phyloP scores from a whole-genome alignment of 2,888 invertebrate genomes.

The Patella ulyssiponensis region DNA sequence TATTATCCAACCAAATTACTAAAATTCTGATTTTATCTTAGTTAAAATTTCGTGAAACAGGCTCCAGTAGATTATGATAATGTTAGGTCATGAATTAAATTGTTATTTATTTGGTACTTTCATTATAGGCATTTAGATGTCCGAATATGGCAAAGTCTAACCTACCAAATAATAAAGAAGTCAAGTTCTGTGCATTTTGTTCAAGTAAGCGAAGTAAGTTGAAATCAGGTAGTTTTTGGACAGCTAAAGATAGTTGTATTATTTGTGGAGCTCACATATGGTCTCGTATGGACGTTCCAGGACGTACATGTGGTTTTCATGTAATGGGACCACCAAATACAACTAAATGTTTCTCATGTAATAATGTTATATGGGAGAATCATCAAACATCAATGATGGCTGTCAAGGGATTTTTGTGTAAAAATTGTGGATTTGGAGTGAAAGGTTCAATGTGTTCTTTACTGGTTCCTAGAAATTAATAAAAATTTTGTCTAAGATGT shows the following conservation, averaged over 20 bases:
- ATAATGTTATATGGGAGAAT: slow-evolving; percentile 22
- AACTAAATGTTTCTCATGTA: slow-evolving; percentile 35
- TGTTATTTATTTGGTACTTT: neutral
- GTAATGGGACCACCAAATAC: slow-evolving; percentile 18
- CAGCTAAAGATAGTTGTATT: slow-evolving; percentile 46
- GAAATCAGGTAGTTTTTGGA: slow-evolving; percentile 38
- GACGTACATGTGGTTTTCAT: slow-evolving; percentile 39
- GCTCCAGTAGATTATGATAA: too few species aligned
- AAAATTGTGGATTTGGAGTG: slow-evolving; percentile 45
- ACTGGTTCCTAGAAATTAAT: neutral
- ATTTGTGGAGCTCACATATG: slow-evolving; percentile 39
- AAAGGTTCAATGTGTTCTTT: slow-evolving; percentile 37
- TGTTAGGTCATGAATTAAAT: neutral
- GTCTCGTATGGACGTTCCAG: slow-evolving; percentile 7
- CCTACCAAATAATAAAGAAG: slow-evolving; percentile 37
- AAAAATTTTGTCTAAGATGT: too few species aligned
- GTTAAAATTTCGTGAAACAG: too few species aligned
- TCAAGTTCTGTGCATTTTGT: slow-evolving; percentile 45
- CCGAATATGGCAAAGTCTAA: slow-evolving; percentile 35
- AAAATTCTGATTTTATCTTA: too few species aligned
- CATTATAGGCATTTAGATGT: slow-evolving; percentile 42
- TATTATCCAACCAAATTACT: too few species aligned
- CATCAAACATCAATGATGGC: slow-evolving; percentile 24
- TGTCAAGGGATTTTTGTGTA: slow-evolving; percentile 35
- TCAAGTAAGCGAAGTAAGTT: slow-evolving; percentile 26